Conservation (phyloP, 2,113 vertebrate species). For the Cercocebus atys region DNA sequence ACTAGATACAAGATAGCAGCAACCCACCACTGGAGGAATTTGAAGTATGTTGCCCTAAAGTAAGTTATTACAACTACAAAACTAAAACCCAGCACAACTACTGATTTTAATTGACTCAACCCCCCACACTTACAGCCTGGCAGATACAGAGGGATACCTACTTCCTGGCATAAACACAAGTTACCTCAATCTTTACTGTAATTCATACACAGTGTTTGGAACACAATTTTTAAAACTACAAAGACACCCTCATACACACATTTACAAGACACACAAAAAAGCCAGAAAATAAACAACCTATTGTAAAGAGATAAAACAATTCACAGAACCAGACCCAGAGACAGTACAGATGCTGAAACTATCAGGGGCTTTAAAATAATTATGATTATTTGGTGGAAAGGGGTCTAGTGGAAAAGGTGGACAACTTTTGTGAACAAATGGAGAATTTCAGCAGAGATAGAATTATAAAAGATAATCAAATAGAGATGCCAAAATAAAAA, state of each 20-base stretch:
- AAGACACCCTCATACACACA: background rate
- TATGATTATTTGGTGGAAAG: background rate
- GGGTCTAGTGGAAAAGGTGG: background rate
- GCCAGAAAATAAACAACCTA: background rate
- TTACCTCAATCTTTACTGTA: background rate
- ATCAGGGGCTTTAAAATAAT: background rate
- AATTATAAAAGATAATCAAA: background rate
- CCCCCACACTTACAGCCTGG: background rate
- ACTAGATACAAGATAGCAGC: background rate
- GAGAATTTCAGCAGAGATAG: background rate
- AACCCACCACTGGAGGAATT: background rate
- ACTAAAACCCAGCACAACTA: background rate
- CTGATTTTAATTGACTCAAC: background rate
- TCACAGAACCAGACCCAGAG: background rate
- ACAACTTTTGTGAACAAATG: background rate
- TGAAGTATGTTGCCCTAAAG: background rate
- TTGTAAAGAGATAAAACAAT: background rate
- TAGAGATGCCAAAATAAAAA: background rate
- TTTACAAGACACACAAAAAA: background rate
- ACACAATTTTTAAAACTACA: background rate
- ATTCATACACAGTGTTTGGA: background rate
- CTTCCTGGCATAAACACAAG: background rate
- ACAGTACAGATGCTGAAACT: background rate
- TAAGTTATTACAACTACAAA: background rate
- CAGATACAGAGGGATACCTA: background rate